These are phyloP conservation scores for Hylia prasina DNA, from an alignment of 2,113 vertebrate genomes.

Conservation along the genomic window DNA sequence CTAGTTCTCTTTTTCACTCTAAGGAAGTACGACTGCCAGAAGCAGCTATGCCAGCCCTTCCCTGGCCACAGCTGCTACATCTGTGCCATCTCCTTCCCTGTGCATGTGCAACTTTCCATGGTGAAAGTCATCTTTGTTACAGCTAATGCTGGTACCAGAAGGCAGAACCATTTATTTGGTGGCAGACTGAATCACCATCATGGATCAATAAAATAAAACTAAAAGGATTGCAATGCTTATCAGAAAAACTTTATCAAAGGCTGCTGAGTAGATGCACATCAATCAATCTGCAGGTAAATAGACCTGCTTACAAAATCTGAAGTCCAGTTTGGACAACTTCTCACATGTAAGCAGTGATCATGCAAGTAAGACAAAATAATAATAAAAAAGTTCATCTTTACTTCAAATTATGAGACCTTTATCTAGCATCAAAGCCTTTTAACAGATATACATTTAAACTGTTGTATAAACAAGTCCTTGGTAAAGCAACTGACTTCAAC, in stretches of 20 bases:
- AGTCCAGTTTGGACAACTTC: not conserved
- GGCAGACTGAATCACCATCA: not conserved
- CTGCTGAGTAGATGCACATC: not conserved
- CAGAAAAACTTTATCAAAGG: not conserved
- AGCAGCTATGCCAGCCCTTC: not conserved
- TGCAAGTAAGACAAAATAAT: not conserved
- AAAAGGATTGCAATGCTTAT: not conserved
- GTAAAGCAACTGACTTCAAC: not conserved
- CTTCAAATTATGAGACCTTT: not conserved
- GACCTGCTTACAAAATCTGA: not conserved
- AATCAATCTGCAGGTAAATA: not conserved
- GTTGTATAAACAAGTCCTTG: fast-evolving
- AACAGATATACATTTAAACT: not conserved
- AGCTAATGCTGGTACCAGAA: not conserved
- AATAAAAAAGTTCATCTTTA: not conserved
- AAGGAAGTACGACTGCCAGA: not conserved
- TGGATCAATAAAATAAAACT: not conserved
- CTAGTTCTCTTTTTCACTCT: not conserved
- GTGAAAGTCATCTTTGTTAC: not conserved
- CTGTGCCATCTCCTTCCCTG: not conserved
- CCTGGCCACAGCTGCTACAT: not conserved
- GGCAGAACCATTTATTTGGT: not conserved
- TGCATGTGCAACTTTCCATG: not conserved
- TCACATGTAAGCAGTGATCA: not conserved
- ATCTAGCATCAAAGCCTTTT: not conserved